phyloP scores from a whole-genome alignment of 2,113 vertebrate species.

The Carlito syrichta region DNA sequence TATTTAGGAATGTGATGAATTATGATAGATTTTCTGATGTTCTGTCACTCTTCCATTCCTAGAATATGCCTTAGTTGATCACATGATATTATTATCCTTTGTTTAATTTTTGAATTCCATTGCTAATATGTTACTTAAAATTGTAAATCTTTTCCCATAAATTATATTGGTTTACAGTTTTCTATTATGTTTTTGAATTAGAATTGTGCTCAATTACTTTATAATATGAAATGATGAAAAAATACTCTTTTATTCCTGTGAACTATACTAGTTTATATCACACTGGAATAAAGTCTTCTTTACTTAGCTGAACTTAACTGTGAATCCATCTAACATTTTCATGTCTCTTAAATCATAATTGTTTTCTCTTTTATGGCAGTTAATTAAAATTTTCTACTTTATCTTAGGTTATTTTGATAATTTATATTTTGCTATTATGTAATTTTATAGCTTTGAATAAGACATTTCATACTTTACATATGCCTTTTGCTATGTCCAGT shows the following conservation, averaged over 20 bases:
- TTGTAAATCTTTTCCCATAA: neutral
- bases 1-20: neutral
- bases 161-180: neutral
- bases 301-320: neutral
- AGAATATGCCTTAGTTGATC: neutral
- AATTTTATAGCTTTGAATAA: neutral
- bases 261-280: neutral
- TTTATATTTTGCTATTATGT: neutral
- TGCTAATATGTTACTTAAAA: neutral
- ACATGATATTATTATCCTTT: neutral
- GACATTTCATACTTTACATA: neutral
- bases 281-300: neutral
- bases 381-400: neutral
- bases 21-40: neutral
- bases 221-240: neutral
- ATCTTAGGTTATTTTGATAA: neutral
- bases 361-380: neutral
- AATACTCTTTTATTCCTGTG: neutral
- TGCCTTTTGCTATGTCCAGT: neutral
- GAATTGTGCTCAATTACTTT: neutral
- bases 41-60: neutral
- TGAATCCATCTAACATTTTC: neutral
- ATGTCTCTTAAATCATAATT: neutral
- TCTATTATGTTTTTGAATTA: neutral
- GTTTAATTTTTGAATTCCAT: neutral